Conservation (phyloP, 2,888 invertebrate species). For the Abrostola tripartita region DNA sequence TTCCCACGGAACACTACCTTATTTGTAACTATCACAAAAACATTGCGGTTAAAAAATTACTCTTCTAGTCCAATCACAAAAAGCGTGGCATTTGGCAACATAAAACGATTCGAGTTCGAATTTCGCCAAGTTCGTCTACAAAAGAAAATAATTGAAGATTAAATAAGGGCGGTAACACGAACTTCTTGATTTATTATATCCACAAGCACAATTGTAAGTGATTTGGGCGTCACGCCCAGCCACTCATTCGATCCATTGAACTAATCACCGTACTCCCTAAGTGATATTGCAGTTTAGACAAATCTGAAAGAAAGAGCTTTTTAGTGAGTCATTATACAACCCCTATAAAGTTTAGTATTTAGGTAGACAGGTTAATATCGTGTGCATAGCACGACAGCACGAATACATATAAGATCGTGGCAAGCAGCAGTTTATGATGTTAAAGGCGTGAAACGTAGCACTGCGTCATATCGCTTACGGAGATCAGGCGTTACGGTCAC, state of each 20-base stretch:
- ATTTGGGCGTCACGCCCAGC: slow-evolving; percentile 70
- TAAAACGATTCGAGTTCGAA: slow-evolving; percentile 28
- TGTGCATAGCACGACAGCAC: slow-evolving; percentile 32
- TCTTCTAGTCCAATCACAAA: slow-evolving; percentile 39
- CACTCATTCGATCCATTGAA: slow-evolving; percentile 29
- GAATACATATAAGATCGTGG: slow-evolving; percentile 63
- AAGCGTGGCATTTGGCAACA: slow-evolving; percentile 44
- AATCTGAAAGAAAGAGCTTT: slow-evolving; percentile 32
- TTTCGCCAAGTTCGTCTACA: slow-evolving; percentile 5
- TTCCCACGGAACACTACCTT: slow-evolving; percentile 65
- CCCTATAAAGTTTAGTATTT: slow-evolving; percentile 28
- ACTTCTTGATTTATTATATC: slow-evolving; percentile 60
- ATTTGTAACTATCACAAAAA: slow-evolving; percentile 43
- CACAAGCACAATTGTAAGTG: slow-evolving; percentile 61
- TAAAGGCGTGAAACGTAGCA: slow-evolving; percentile 84
- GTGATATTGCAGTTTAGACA: slow-evolving; percentile 12
- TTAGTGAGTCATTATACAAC: slow-evolving; percentile 43
- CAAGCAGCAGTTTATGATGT: slow-evolving; percentile 69
- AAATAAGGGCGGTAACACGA: slow-evolving; percentile 24
- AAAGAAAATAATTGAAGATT: slow-evolving; percentile 14
- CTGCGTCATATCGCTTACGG: slow-evolving; percentile 70
- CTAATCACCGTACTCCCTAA: neutral
- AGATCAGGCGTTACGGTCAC: slow-evolving; percentile 86
- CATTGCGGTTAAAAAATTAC: slow-evolving; percentile 44
- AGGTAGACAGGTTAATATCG: slow-evolving; percentile 27